Evolutionary conservation across 1,140 invertebrate species (phyloP).

Genomic region (Zaprionus vittiger): DNA sequence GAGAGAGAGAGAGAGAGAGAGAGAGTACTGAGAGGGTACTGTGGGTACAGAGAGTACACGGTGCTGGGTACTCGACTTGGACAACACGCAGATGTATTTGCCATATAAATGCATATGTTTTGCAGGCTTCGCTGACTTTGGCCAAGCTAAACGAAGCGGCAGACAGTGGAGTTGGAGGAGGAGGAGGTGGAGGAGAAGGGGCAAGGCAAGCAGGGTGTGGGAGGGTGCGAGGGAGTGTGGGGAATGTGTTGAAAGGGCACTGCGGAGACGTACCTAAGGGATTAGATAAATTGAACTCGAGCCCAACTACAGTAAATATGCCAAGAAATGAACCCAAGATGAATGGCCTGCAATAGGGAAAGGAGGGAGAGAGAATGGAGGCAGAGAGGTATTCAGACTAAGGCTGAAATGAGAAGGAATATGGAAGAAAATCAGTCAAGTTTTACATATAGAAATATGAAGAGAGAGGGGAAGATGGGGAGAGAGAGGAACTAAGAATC

Average conservation of each 20-base stretch:
- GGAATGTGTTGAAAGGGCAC: slow-evolving; percentile 43
- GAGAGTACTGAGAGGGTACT: neutral
- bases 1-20: too few species aligned
- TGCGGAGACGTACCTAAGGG: slow-evolving; percentile 26
- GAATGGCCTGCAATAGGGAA: slow-evolving; percentile 6
- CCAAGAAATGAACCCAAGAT: slow-evolving; percentile 37
- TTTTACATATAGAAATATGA: neutral
- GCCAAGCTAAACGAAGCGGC: slow-evolving; percentile 26
- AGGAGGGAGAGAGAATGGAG: neutral
- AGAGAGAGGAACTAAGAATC: neutral
- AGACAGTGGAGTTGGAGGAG: neutral
- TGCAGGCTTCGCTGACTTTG: slow-evolving; percentile 47
- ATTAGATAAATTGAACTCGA: slow-evolving; percentile 45
- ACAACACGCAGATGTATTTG: slow-evolving; percentile 40
- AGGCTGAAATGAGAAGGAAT: neutral
- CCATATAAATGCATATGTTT: slow-evolving; percentile 52
- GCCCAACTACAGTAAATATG: slow-evolving; percentile 29
- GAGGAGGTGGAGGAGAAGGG: neutral
- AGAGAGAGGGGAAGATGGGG: neutral
- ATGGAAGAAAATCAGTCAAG: neutral
- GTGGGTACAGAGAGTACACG: neutral
- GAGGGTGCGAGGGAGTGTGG: neutral
- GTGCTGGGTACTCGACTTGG: slow-evolving; percentile 25
- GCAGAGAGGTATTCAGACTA: neutral
- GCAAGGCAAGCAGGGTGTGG: too few species aligned